phyloP scores from a whole-genome alignment of 1,140 invertebrate species.

The Triops longicaudatus region DNA sequence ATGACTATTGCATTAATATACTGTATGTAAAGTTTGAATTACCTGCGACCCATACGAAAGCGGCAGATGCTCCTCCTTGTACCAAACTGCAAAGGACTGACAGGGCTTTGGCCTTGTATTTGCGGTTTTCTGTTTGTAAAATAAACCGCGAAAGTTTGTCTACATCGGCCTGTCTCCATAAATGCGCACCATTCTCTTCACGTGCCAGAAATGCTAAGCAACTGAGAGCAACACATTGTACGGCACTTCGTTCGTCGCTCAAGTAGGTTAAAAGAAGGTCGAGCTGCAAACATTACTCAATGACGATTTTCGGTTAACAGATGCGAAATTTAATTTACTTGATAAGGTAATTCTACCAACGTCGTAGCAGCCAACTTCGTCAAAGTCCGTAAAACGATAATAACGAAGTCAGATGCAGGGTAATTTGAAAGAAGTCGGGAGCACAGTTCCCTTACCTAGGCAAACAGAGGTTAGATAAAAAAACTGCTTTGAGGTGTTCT shows the following conservation, averaged over 20 bases:
- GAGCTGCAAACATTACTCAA: slow-evolving; percentile 40
- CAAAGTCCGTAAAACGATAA: slow-evolving; percentile 74
- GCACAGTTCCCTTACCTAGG: slow-evolving; percentile 60
- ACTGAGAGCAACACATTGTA: slow-evolving; percentile 63
- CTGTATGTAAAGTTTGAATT: not conserved
- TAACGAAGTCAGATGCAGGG: slow-evolving; percentile 73
- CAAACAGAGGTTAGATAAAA: slow-evolving; percentile 1
- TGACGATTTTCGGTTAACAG: slow-evolving; percentile 9
- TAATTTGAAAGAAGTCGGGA: slow-evolving; percentile 73
- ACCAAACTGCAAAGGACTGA: slow-evolving; percentile 45
- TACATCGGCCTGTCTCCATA: slow-evolving; percentile 66
- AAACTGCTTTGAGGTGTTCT: slow-evolving; percentile 33
- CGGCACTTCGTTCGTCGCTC: slow-evolving; percentile 54
- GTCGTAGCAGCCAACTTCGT: slow-evolving; percentile 79
- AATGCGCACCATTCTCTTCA: slow-evolving; percentile 56
- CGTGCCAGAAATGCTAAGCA: slow-evolving; percentile 65
- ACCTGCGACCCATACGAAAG: slow-evolving; percentile 42
- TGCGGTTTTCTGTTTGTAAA: slow-evolving; percentile 40
- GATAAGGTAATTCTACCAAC: slow-evolving; percentile 80
- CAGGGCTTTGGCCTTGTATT: slow-evolving; percentile 38
- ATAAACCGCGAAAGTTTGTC: slow-evolving; percentile 50
- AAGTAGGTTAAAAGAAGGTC: slow-evolving; percentile 49
- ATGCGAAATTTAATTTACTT: slow-evolving; percentile 47
- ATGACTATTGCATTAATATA: too few species aligned
- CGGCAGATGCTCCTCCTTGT: slow-evolving; percentile 48